A percentile compares a stretch with the other conserved stretches of the same genome.
Evolutionary conservation across 2,113 vertebrate species (phyloP).

Genomic region (Taxidea taxus): DNA sequence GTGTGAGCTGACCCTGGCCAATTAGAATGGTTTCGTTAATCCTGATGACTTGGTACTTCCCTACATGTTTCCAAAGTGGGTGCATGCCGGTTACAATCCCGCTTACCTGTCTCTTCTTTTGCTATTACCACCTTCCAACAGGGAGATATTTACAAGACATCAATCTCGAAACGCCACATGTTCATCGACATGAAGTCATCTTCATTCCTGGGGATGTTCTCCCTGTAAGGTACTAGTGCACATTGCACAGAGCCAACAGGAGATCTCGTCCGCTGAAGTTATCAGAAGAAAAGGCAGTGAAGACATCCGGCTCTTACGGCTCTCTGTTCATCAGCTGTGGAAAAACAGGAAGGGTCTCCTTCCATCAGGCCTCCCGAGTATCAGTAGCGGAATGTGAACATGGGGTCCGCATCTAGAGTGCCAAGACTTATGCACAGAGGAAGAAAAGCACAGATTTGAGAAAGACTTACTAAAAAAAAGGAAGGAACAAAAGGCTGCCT

Average conservation of each 20-base stretch:
- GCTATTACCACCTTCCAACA: neutral
- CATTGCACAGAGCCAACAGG: neutral
- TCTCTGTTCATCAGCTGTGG: rapidly evolving
- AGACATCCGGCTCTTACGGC: rapidly evolving
- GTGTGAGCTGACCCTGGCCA: slow-evolving; percentile 5
- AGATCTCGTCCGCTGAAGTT: too few relatives aligned
- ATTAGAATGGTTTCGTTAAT: slow-evolving; percentile 45
- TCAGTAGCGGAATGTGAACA: rapidly evolving
- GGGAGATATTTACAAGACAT: neutral
- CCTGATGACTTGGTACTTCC: neutral
- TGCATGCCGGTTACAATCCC: neutral
- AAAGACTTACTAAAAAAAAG: neutral
- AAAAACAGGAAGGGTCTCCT: neutral
- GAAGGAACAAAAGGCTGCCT: neutral
- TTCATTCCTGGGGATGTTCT: neutral
- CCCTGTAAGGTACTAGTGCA: rapidly evolving
- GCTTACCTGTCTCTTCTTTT: neutral
- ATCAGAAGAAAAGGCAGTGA: too few relatives aligned
- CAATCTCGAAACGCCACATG: neutral
- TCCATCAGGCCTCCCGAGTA: rapidly evolving
- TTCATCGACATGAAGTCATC: neutral
- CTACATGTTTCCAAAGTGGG: neutral
- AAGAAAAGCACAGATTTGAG: neutral
- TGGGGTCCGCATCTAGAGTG: neutral
- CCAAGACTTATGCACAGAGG: neutral